A percentile compares a stretch with the other conserved stretches of the same genome.
These are phyloP conservation scores for Eupelmus urozonus DNA, from an alignment of 2,888 invertebrate genomes.

Conservation along the genomic window DNA sequence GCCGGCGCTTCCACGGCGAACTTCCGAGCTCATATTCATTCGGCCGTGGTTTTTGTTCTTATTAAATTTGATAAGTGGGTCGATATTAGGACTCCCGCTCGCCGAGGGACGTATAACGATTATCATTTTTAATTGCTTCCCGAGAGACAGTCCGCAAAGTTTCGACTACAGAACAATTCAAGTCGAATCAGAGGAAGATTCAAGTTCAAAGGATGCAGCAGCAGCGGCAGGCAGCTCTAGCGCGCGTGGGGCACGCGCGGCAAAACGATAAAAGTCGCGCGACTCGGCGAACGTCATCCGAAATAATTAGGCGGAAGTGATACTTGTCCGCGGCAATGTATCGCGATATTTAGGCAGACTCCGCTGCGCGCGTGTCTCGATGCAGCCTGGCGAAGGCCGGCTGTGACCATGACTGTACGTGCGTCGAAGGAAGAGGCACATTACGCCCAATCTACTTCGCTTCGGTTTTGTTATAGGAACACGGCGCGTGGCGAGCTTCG, in stretches of 20 bases:
- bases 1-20: no score
- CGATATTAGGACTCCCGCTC: no score
- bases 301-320: conserved; percentile 41
- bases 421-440: conserved; percentile 76
- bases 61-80: no score
- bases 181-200: no score
- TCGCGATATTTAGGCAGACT: conserved; percentile 35
- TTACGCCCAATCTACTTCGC: conserved; percentile 74
- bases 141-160: no score
- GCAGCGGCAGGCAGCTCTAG: background rate
- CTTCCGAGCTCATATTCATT: no score
- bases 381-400: background rate
- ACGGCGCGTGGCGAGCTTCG: no score
- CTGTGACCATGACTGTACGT: conserved; percentile 74
- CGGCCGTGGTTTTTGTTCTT: no score
- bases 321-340: conserved; percentile 1
- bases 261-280: background rate
- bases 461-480: conserved; percentile 63
- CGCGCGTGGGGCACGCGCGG: background rate
- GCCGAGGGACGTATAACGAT: no score
- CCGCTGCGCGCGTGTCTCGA: conserved; percentile 42
- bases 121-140: no score
- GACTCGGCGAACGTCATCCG: background rate
- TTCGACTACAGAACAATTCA: no score
- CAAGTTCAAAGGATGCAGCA: no score